Conservation (phyloP, 2,888 invertebrate species). For the Leptinotarsa peninsularis region DNA sequence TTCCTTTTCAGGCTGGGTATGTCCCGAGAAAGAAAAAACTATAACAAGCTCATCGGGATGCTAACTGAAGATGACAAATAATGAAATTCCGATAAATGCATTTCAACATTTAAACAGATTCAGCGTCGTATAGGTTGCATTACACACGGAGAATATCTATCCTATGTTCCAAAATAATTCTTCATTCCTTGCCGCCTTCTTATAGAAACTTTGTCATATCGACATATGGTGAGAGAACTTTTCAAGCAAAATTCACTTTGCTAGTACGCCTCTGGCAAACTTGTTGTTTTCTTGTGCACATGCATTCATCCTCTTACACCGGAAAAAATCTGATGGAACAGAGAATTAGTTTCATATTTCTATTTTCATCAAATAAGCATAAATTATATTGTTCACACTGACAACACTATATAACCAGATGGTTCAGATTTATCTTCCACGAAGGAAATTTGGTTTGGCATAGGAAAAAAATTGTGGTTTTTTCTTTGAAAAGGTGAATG, state of each 20-base stretch:
- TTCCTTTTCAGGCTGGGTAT: too few species aligned
- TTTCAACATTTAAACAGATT: too few species aligned
- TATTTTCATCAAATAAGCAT: conserved; percentile 47
- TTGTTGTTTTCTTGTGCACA: conserved; percentile 30
- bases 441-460: conserved; percentile 15
- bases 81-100: too few species aligned
- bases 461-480: not conserved
- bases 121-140: too few species aligned
- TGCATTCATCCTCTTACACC: conserved; percentile 31
- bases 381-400: conserved; percentile 44
- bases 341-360: conserved; percentile 38
- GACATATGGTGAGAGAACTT: not conserved
- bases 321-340: conserved; percentile 39
- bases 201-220: too few species aligned
- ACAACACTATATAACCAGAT: conserved; percentile 39
- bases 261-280: conserved; percentile 8
- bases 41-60: too few species aligned
- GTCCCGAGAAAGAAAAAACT: too few species aligned
- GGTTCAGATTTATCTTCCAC: conserved; percentile 38
- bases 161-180: too few species aligned
- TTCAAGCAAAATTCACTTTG: not conserved
- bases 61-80: too few species aligned
- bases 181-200: too few species aligned
- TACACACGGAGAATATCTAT: too few species aligned
- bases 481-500: not conserved